Evolutionary conservation across 2,113 vertebrate genomes (phyloP).

Genomic region (Poecilia latipinna): DNA sequence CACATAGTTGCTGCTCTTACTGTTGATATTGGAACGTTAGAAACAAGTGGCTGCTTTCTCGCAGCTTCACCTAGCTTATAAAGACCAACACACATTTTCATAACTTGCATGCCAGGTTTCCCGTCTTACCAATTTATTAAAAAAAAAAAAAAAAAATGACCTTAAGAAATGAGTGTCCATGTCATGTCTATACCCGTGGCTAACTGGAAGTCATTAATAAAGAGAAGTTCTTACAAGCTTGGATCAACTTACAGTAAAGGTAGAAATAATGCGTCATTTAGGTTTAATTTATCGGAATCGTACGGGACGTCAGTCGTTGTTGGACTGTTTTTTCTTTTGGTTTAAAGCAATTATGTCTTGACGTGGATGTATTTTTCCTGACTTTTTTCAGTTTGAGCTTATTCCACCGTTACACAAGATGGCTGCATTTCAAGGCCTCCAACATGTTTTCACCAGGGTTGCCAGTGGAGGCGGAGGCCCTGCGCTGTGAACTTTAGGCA

Average conservation of each 20-base stretch:
- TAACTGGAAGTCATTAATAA: background rate
- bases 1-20: background rate
- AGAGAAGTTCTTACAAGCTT: background rate
- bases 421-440: background rate
- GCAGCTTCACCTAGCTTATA: background rate
- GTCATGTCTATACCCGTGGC: background rate
- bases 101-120: background rate
- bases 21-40: background rate
- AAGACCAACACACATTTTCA: background rate
- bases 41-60: background rate
- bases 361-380: background rate
- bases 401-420: background rate
- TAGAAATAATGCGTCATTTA: background rate
- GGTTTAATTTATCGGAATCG: no score
- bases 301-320: no score
- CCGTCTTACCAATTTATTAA: no score
- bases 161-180: background rate
- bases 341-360: background rate
- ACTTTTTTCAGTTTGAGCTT: background rate
- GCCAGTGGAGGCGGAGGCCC: background rate
- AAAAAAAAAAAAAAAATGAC: background rate
- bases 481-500: slow-evolving; percentile 25
- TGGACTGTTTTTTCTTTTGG: background rate
- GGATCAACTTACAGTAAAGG: background rate
- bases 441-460: background rate